phyloP scores from a whole-genome alignment of 2,888 invertebrate species.

The Ennomos erosarius region DNA sequence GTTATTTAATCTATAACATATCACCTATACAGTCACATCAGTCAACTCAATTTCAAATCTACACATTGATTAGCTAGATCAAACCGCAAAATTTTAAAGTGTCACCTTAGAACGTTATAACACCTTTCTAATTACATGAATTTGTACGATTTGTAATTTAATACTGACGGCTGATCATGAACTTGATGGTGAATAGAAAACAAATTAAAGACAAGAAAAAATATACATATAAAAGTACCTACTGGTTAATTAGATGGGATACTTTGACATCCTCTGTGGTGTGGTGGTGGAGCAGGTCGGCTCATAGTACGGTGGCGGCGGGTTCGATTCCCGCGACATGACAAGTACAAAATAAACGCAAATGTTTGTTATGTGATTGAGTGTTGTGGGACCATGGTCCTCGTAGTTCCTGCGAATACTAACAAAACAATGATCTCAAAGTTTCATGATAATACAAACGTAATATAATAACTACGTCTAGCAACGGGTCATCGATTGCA shows the following conservation, averaged over 20 bases:
- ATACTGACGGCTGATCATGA: constrained; percentile 27
- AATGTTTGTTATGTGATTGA: too few species aligned
- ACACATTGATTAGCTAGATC: constrained; percentile 36
- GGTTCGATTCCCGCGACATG: too few species aligned
- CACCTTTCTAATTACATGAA: constrained; percentile 40
- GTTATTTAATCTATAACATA: constrained; percentile 27
- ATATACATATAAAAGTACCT: too few species aligned
- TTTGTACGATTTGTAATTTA: constrained; percentile 38
- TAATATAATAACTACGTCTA: too few species aligned
- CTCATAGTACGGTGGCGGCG: too few species aligned
- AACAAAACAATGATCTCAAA: not conserved
- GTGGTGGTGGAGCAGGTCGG: too few species aligned
- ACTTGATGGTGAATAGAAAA: not conserved
- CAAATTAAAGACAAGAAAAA: too few species aligned
- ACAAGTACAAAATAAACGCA: too few species aligned
- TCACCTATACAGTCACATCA: constrained; percentile 27
- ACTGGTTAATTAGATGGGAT: too few species aligned
- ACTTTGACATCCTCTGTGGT: too few species aligned
- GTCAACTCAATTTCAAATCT: constrained; percentile 34
- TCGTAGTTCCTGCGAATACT: too few species aligned
- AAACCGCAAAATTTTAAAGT: constrained; percentile 40
- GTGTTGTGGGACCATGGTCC: too few species aligned
- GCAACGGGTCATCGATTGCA: constrained; percentile 46
- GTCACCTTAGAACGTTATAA: constrained; percentile 33
- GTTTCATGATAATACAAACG: not conserved